A percentile compares a stretch with the other conserved stretches of the same genome.
phyloP scores from a whole-genome alignment of 2,113 vertebrate species.

The Lophochroa leadbeateri region DNA sequence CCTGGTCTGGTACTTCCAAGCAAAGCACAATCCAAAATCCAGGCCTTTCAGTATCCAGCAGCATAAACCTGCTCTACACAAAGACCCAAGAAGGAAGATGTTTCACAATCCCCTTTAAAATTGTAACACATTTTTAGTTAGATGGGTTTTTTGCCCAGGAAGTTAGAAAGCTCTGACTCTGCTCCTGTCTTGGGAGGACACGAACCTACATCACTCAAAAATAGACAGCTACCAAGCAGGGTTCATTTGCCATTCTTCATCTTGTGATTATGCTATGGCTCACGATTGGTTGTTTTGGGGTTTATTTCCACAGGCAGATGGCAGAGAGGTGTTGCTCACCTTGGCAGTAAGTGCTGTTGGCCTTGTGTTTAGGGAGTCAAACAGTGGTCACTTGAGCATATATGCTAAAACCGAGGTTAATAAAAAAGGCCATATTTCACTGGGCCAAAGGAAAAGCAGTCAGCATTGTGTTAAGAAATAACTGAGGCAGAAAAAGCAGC shows the following conservation, averaged over 20 bases:
- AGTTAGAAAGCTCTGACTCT: background rate
- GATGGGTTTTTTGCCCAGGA: background rate
- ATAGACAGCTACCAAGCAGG: background rate
- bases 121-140: background rate
- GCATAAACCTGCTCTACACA: background rate
- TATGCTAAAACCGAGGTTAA: background rate
- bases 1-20: background rate
- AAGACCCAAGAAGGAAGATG: background rate
- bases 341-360: background rate
- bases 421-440: background rate
- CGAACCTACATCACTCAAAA: background rate
- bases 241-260: background rate
- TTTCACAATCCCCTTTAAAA: background rate
- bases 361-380: background rate
- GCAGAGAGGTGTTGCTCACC: background rate
- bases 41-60: background rate
- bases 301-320: background rate
- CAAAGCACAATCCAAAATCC: background rate
- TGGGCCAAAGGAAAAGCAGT: background rate
- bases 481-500: constrained; percentile 58
- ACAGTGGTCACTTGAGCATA: rapidly evolving
- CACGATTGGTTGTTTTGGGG: background rate
- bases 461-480: constrained; percentile 58
- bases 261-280: background rate
- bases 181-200: background rate